Evolutionary conservation across 2,888 invertebrate species (phyloP), one percentile per base, ranked within the genome.

Genomic region (Ephialtes manifestator): DNA sequence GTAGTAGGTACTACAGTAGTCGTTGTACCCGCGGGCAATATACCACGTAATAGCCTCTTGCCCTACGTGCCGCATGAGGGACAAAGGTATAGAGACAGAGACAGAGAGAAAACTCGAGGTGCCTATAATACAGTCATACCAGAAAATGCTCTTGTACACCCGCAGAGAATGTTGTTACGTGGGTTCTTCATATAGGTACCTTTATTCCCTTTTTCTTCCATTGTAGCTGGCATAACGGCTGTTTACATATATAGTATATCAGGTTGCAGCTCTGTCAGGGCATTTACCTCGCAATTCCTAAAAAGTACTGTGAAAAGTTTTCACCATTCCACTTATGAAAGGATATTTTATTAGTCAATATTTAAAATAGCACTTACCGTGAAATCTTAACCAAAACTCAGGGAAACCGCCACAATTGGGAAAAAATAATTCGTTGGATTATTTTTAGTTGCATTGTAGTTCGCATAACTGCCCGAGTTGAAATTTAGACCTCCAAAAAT

Each of bases 1-100:
- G 75, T 60, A 63, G 68, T 43, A 51, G 35, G 20, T 60, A 46
- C 20, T 51, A 63, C 70, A 51, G 70, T 48, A 60, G 78, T 71
- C 60, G 70, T 79, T 70, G 55, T 39, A 63, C 35, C 78, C 78
- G 58, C 63, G 31, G 60, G 78, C 78, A 63, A 79, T 79, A 70
- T 70, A 71, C 78, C 70, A 79, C 70, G 70, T 70, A 78, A 78
- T 78, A 70, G 78, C 78, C 78, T 70, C 58, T 70, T 78, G 78
- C 78, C 70, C 78, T 78, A 70, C 60, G 78, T 70, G 60, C 51
- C 58, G 70, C 31, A 20, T 18, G 20, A 68, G 58, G 11, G 78
- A 46, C 60, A 31, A 48, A 58, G 43, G 2, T 58, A 43, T 43
- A n/a, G 28, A 46, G 10, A 46, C 58, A 46, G 43, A 39, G 20